Base-by-base conservation (phyloP, 2,888 invertebrate genomes). In the Yponomeuta sedellus region DNA sequence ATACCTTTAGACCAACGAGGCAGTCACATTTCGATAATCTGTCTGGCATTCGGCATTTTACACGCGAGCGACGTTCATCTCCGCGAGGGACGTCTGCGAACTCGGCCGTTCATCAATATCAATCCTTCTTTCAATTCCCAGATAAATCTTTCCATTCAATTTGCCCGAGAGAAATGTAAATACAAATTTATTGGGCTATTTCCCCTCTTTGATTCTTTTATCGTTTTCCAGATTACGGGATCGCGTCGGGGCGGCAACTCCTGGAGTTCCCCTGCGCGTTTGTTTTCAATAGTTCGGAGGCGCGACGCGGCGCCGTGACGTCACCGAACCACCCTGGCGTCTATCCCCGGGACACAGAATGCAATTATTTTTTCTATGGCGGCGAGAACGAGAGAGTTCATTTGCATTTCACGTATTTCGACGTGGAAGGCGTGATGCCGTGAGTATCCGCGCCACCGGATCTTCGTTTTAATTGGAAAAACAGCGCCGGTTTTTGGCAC, bases 391-490 rank as follows among this genome's bases (percentile, higher is more conserved):
- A 97, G 80, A 93, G 94, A 75, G 94, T 97, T 66, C 95, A 95
- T 78, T 92, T 98, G 72, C 95, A 95, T 78, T 98, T 98, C 83
- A 95, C 95, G 68, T 96, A 96, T 85, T 98, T 98, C 80, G 97
- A 98, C 82, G 96, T 99, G 25, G 98, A 99, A 87, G 99, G 98
- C 69, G 96, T 98, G 67, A 91, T 94, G 72, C 98, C 97, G 98
- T 98, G 92, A 95, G 96, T 94, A 77, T 25, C 44, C n/a, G 19
- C n/a, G n/a, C 20, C 40, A 58, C 10, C 58, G n/a, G 58, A 58
- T 19, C 58, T 58, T 58, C 20, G n/a, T 19, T 20, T 58, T 58
- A 58, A 58, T 52, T 52, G 44, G 34, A 34, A 52, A 52, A 52
- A 52, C 44, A 52, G 44, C 12, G 44, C 44, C 44, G 44, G 44